A percentile compares a stretch with the other conserved stretches of the same genome.
These are phyloP conservation scores for Calephelis nemesis DNA, from an alignment of 1,140 invertebrate genomes.

Conservation along the genomic window DNA sequence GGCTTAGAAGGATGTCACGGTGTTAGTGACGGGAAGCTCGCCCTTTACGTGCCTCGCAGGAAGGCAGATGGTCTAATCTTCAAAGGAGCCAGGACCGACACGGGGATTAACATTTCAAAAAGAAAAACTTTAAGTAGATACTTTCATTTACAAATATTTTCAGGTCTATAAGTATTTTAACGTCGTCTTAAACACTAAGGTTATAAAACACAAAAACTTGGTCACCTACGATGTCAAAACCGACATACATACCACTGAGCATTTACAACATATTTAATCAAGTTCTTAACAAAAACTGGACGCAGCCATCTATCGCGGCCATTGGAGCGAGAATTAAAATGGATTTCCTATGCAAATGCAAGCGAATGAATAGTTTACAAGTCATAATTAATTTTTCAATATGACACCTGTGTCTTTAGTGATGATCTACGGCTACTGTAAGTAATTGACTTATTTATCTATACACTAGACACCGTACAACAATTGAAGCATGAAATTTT, in stretches of 20 bases:
- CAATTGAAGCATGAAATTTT: too few species aligned
- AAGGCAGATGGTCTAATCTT: too few species aligned
- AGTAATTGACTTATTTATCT: too few species aligned
- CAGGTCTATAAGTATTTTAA: background rate
- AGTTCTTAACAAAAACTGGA: conserved; percentile 7
- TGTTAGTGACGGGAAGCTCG: too few species aligned
- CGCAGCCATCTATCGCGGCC: conserved; percentile 3
- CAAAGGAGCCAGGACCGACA: too few species aligned
- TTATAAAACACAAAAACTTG: background rate
- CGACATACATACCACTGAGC: conserved; percentile 9
- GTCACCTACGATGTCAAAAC: background rate
- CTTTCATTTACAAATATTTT: background rate
- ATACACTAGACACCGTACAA: too few species aligned
- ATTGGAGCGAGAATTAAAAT: conserved; percentile 7
- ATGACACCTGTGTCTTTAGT: background rate
- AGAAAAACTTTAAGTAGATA: too few species aligned
- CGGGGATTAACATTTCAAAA: too few species aligned
- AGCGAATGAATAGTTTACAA: background rate
- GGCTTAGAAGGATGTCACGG: too few species aligned
- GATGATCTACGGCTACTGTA: background rate
- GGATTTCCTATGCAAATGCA: conserved; percentile 13
- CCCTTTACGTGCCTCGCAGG: too few species aligned
- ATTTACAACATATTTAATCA: conserved; percentile 16
- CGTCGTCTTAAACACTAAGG: background rate
- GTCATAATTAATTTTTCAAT: conserved; percentile 10